phyloP scores from a whole-genome alignment of 2,888 invertebrate genomes.

The Crepidodera aurea region DNA sequence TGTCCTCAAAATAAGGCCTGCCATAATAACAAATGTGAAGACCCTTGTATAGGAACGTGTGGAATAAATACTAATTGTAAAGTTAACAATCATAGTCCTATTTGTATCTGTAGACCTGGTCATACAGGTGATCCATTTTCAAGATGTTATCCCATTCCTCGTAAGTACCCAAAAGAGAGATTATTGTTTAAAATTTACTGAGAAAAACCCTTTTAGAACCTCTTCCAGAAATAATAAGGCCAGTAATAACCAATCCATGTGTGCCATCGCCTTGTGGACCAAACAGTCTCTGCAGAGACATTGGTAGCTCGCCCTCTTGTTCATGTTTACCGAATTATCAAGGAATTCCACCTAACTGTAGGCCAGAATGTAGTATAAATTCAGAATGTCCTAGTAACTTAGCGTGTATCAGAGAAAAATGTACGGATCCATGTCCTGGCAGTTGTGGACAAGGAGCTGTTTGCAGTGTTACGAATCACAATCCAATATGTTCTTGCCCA shows the following conservation, averaged over 20 bases:
- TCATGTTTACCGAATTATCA: constrained; percentile 75
- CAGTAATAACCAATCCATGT: constrained; percentile 70
- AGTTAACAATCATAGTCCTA: constrained; percentile 65
- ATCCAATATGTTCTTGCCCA: constrained; percentile 78
- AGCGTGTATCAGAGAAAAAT: constrained; percentile 79
- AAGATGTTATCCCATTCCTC: constrained; percentile 64
- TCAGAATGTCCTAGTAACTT: constrained; percentile 76
- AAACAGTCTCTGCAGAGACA: constrained; percentile 76
- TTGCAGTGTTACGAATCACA: constrained; percentile 78
- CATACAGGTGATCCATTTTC: constrained; percentile 74
- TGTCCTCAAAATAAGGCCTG: constrained; percentile 78
- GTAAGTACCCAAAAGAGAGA: constrained; percentile 37
- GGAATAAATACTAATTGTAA: constrained; percentile 68
- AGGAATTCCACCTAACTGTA: constrained; percentile 80
- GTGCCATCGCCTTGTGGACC: constrained; percentile 82
- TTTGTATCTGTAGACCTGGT: constrained; percentile 71
- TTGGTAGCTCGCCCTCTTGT: constrained; percentile 75
- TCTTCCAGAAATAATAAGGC: constrained; percentile 34
- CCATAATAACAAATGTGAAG: constrained; percentile 74
- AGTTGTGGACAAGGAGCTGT: constrained; percentile 78
- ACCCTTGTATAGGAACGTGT: constrained; percentile 74
- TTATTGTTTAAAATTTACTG: not conserved
- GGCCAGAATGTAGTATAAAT: constrained; percentile 81
- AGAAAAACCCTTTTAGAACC: constrained; percentile 61
- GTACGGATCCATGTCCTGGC: constrained; percentile 80